phyloP scores from a whole-genome alignment of 2,797 vertebrate species.

The Nasua narica region DNA sequence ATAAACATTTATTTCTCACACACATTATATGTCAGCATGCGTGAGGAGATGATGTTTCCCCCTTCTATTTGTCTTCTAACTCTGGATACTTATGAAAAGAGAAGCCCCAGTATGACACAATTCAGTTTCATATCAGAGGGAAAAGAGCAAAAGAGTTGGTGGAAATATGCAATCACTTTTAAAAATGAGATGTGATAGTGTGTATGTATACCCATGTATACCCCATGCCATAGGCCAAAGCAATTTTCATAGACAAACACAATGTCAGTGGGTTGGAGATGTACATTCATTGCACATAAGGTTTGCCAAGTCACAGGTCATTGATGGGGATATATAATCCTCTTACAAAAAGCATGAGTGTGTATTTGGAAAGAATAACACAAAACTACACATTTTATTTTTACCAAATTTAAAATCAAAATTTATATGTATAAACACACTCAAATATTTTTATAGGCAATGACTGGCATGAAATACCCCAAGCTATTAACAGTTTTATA shows the following conservation, averaged over 20 bases:
- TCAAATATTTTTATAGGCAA: slow-evolving; percentile 1
- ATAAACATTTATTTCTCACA: neutral
- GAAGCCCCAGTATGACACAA: neutral
- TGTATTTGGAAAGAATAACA: neutral
- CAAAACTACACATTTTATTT: neutral
- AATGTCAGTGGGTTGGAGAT: neutral
- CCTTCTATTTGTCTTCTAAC: neutral
- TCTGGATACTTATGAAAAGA: neutral
- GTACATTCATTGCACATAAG: neutral
- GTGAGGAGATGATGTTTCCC: neutral
- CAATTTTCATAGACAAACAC: neutral
- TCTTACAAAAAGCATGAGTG: neutral
- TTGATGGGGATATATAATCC: neutral
- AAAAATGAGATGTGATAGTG: neutral
- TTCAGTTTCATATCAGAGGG: neutral
- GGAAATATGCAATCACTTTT: neutral
- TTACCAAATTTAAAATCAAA: neutral
- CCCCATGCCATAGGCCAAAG: neutral
- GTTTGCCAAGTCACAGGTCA: neutral
- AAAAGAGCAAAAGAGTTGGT: neutral
- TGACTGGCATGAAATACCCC: neutral
- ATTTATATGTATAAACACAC: neutral
- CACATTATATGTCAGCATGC: neutral
- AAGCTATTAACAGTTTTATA: neutral
- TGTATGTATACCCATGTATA: neutral